phyloP scores from a whole-genome alignment of 2,797 vertebrate genomes.

The Eptatretus atami region DNA sequence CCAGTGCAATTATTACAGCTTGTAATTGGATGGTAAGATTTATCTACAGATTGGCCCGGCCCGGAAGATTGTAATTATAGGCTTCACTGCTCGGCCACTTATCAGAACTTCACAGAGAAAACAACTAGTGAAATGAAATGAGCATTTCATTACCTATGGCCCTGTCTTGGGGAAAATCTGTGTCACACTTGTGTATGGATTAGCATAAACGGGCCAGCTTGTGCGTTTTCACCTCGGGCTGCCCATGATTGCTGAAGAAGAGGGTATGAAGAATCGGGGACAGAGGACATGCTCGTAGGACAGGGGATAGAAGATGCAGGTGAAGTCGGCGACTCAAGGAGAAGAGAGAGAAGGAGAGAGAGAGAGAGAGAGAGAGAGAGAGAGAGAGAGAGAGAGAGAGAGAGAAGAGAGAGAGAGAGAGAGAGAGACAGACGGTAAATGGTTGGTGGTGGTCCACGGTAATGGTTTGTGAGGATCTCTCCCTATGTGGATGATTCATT shows the following conservation, averaged over 20 bases:
- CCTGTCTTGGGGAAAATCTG: constrained; percentile 99
- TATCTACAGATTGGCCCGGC: constrained; percentile 43
- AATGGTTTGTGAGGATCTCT: too few species aligned
- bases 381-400: too few species aligned
- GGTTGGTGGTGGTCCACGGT: too few species aligned
- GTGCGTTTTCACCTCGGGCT: constrained; percentile 24
- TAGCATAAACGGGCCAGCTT: constrained; percentile 99
- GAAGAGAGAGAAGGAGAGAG: too few species aligned
- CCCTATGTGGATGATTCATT: too few species aligned
- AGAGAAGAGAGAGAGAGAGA: too few species aligned
- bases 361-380: too few species aligned
- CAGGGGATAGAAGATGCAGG: too few species aligned
- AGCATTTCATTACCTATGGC: constrained; percentile 99
- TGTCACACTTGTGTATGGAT: constrained; percentile 99
- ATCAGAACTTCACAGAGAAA: constrained; percentile 99
- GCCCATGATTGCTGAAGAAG: not conserved
- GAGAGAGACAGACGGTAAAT: too few species aligned
- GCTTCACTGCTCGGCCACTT: constrained; percentile 99
- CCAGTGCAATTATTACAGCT: constrained; percentile 26
- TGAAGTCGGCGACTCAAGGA: too few species aligned
- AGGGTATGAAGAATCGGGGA: too few species aligned
- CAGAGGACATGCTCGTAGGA: too few species aligned
- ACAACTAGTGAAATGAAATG: constrained; percentile 99
- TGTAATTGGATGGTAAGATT: constrained; percentile 32
- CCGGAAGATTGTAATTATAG: constrained; percentile 99